Conservation (phyloP, 2,888 invertebrate species). For the Himalopsyche kuldschensis region DNA sequence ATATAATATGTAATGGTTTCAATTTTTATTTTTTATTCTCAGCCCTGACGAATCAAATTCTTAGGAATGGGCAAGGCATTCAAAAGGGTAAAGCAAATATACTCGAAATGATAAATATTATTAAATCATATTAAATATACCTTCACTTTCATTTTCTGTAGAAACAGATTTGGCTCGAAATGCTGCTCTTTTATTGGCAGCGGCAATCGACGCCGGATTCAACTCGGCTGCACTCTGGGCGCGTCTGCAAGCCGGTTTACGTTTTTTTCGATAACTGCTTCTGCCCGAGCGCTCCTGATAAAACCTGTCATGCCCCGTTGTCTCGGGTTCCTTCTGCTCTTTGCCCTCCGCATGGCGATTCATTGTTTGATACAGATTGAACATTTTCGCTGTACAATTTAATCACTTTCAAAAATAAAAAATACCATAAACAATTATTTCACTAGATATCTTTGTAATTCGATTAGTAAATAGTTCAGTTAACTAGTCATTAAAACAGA, state of each 20-base stretch:
- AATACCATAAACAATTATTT: no score
- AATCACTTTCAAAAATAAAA: background rate
- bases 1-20: no score
- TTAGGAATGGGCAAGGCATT: no score
- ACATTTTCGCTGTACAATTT: conserved; percentile 58
- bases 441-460: no score
- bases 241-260: conserved; percentile 62
- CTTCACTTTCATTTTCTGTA: conserved; percentile 65
- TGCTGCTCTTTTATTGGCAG: conserved; percentile 66
- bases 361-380: conserved; percentile 74
- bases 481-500: no score
- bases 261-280: conserved; percentile 59
- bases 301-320: conserved; percentile 81
- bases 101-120: no score
- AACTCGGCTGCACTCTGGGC: conserved; percentile 72
- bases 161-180: conserved; percentile 67
- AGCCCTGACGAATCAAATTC: no score
- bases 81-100: no score
- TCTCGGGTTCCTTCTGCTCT: conserved; percentile 60
- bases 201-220: conserved; percentile 63
- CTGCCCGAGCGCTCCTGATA: conserved; percentile 67
- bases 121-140: conserved; percentile 41
- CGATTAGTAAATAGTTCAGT: no score
- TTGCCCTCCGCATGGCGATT: conserved; percentile 61
- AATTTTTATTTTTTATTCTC: no score